Evolutionary conservation across 2,113 vertebrate genomes (phyloP).

Genomic region (Ceratotherium simum): DNA sequence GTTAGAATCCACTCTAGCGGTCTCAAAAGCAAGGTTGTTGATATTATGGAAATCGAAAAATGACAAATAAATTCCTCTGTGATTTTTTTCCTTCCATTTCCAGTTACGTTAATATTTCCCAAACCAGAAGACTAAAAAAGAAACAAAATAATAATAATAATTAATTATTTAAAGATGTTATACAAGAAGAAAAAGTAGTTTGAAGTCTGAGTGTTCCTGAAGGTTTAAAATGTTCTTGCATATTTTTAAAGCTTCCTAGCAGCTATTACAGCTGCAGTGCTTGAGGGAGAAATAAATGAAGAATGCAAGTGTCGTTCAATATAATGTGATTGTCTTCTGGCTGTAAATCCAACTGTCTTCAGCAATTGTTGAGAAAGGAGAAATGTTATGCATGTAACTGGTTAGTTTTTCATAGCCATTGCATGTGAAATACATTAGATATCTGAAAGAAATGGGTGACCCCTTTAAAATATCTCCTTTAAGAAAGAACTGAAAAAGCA

Average conservation of each 20-base stretch:
- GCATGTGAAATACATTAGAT: background rate
- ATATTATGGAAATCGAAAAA: constrained; percentile 61
- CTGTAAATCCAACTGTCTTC: constrained; percentile 43
- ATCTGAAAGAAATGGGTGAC: background rate
- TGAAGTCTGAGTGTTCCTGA: constrained; percentile 62
- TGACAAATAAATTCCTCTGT: constrained; percentile 35
- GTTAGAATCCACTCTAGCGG: background rate
- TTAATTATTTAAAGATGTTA: constrained; percentile 72
- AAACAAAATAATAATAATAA: constrained; percentile 68
- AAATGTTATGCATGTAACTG: background rate
- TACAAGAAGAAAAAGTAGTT: constrained; percentile 54
- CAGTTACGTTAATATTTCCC: constrained; percentile 56
- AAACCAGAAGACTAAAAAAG: constrained; percentile 48
- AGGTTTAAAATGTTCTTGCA: constrained; percentile 60
- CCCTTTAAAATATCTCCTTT: background rate
- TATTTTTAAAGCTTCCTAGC: constrained; percentile 61
- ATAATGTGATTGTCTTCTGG: constrained; percentile 44
- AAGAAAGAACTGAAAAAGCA: background rate
- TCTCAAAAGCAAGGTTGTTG: constrained; percentile 36
- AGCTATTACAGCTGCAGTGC: constrained; percentile 53
- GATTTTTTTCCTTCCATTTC: constrained; percentile 46
- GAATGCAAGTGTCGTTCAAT: background rate
- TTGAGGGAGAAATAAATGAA: constrained; percentile 59
- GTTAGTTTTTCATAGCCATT: constrained; percentile 20
- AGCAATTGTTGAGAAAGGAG: constrained; percentile 15